These are phyloP conservation scores for Drosophila rufa DNA, from an alignment of 1,140 invertebrate species.

Conservation along the genomic window DNA sequence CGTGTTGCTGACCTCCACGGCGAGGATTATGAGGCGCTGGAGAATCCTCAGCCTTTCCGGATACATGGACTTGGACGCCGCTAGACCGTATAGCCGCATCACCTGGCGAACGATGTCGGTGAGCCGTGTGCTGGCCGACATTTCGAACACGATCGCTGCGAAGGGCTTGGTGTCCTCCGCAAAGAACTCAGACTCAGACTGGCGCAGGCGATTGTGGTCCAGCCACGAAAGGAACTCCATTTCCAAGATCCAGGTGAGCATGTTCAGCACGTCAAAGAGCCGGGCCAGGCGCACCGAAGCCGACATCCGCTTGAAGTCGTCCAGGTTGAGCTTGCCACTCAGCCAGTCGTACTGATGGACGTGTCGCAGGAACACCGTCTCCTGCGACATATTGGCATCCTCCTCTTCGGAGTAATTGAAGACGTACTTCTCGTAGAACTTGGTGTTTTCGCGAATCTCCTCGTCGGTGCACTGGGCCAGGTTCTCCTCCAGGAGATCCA, in stretches of 20 bases:
- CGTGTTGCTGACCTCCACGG: conserved; percentile 67
- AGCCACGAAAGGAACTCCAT: conserved; percentile 65
- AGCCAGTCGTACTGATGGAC: conserved; percentile 69
- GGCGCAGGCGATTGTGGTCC: conserved; percentile 64
- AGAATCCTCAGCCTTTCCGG: conserved; percentile 39
- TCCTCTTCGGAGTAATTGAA: conserved; percentile 50
- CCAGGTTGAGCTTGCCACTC: conserved; percentile 57
- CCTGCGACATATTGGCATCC: conserved; percentile 44
- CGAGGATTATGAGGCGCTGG: conserved; percentile 55
- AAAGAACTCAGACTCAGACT: conserved; percentile 62
- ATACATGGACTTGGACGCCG: conserved; percentile 39
- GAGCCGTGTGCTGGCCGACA: conserved; percentile 33
- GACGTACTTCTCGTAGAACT: conserved; percentile 33
- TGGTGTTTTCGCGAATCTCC: conserved; percentile 36
- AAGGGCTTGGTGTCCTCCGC: conserved; percentile 61
- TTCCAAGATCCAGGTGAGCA: conserved; percentile 59
- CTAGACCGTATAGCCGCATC: conserved; percentile 49
- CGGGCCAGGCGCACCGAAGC: conserved; percentile 50
- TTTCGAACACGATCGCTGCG: conserved; percentile 53
- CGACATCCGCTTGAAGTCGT: conserved; percentile 65
- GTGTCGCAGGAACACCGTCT: conserved; percentile 46
- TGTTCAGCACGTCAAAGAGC: conserved; percentile 56
- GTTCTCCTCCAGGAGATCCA: conserved; percentile 54
- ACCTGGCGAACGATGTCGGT: conserved; percentile 51
- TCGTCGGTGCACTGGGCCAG: conserved; percentile 48